These are phyloP conservation scores for Isichthys henryi DNA, from an alignment of 2,113 vertebrate genomes.

Conservation along the genomic window DNA sequence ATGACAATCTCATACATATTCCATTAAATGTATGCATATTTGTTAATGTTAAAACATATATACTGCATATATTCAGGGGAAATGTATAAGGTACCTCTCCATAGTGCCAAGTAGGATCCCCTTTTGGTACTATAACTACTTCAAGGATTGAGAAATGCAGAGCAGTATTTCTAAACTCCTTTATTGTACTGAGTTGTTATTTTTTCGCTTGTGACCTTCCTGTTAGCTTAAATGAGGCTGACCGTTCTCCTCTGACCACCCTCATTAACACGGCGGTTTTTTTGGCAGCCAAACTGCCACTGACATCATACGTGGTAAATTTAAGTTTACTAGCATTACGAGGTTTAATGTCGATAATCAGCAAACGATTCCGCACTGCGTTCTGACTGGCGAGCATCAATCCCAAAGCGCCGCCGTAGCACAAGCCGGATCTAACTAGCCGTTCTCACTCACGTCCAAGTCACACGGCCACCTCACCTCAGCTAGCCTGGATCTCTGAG, in stretches of 20 bases:
- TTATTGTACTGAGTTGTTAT: background rate
- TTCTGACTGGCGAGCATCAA: background rate
- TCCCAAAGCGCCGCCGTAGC: background rate
- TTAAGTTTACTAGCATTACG: background rate
- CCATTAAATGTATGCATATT: background rate
- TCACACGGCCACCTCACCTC: background rate
- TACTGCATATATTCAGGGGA: background rate
- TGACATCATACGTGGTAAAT: background rate
- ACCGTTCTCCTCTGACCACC: background rate
- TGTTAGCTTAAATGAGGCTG: background rate
- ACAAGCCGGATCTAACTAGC: background rate
- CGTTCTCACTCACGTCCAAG: background rate
- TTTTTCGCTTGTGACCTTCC: background rate
- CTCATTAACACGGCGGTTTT: background rate
- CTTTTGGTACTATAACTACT: background rate
- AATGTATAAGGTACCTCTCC: background rate
- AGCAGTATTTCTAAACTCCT: background rate
- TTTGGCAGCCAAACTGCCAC: background rate
- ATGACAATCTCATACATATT: background rate
- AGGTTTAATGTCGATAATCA: background rate
- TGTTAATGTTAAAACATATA: background rate
- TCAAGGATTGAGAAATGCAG: background rate
- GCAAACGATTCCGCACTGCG: background rate
- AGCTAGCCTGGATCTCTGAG: background rate
- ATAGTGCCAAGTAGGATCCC: background rate